Conservation (phyloP, 2,888 invertebrate species). For the Aradus depressus region DNA sequence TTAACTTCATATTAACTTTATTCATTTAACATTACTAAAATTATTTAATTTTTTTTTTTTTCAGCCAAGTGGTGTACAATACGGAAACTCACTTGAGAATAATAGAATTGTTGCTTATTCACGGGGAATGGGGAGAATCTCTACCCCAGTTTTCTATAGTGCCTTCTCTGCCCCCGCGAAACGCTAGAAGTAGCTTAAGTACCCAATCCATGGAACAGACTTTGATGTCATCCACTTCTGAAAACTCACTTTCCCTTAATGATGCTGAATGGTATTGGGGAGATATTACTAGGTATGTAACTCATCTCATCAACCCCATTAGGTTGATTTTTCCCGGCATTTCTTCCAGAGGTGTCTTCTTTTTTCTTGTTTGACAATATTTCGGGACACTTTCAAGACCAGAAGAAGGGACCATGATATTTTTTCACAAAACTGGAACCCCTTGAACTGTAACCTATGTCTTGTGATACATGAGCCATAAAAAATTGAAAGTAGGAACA, state of each 20-base stretch:
- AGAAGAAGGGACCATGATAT: too few species aligned
- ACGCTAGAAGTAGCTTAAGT: constrained; percentile 6
- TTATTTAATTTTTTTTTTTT: constrained; percentile 34
- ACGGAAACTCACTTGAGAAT: constrained; percentile 60
- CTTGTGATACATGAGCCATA: too few species aligned
- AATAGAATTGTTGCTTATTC: constrained; percentile 53
- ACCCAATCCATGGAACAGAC: not conserved
- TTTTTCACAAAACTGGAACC: too few species aligned
- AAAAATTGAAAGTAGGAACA: too few species aligned
- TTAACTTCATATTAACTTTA: too few species aligned
- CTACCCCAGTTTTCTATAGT: constrained; percentile 53
- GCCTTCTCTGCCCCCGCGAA: constrained; percentile 52
- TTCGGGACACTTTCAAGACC: too few species aligned
- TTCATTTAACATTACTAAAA: too few species aligned
- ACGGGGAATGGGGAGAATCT: constrained; percentile 55
- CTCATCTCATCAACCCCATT: too few species aligned
- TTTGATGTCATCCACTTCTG: constrained; percentile 11
- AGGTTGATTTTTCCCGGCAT: too few species aligned
- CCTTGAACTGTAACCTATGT: too few species aligned
- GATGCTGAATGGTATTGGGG: constrained; percentile 97
- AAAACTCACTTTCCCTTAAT: constrained; percentile 38
- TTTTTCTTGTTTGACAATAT: too few species aligned
- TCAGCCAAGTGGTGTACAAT: constrained; percentile 61
- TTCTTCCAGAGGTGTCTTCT: too few species aligned
- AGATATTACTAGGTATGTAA: constrained; percentile 54